Percentiles rank a stretch among this genome's conserved stretches.
These are phyloP conservation scores for Myopa testacea DNA, from an alignment of 2,888 invertebrate genomes.

Conservation along the genomic window DNA sequence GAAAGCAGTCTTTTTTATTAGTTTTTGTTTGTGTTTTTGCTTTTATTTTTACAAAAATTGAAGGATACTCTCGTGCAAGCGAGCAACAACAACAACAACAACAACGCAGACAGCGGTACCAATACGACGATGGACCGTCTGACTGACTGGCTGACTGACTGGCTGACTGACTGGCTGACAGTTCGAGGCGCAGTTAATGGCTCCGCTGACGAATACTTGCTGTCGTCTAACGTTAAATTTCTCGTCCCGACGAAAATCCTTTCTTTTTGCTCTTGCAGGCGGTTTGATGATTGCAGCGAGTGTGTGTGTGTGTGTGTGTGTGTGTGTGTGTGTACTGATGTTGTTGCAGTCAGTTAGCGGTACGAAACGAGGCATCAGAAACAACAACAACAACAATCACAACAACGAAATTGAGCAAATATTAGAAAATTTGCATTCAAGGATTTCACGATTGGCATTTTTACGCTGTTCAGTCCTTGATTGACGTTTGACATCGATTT, in stretches of 20 bases:
- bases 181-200: conserved; percentile 31
- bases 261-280: background rate
- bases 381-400: conserved; percentile 14
- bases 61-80: conserved; percentile 23
- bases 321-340: conserved; percentile 2
- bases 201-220: conserved; percentile 34
- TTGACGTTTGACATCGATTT: conserved; percentile 37
- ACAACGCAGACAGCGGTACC: background rate
- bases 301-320: background rate
- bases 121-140: background rate
- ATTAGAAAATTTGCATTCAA: conserved; percentile 29
- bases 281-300: background rate
- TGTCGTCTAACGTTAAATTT: conserved; percentile 7
- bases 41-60: conserved; percentile 16
- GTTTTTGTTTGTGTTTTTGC: background rate
- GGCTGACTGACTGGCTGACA: background rate
- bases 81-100: conserved; percentile 8
- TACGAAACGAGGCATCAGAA: background rate
- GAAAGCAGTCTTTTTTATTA: conserved; percentile 25
- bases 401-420: conserved; percentile 30
- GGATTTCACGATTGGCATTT: conserved; percentile 21
- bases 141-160: background rate
- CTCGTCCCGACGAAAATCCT: background rate
- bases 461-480: conserved; percentile 38
- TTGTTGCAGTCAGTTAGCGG: background rate